A percentile compares a stretch with the other conserved stretches of the same genome.
These are phyloP conservation scores for Lutjanus argentimaculatus DNA, from an alignment of 2,797 vertebrate genomes.

Conservation along the genomic window DNA sequence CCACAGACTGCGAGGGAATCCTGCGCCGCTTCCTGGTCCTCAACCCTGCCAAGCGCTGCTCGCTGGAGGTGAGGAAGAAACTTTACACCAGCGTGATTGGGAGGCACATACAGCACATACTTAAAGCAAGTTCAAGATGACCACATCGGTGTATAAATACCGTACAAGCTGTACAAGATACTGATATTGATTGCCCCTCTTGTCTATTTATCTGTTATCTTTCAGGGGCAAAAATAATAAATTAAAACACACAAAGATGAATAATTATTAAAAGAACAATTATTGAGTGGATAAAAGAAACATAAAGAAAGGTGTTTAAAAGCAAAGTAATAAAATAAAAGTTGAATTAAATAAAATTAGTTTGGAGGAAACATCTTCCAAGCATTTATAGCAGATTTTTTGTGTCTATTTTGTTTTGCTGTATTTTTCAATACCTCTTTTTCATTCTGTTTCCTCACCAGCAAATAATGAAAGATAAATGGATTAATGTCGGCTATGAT, in stretches of 20 bases:
- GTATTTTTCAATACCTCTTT: neutral
- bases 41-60: constrained; percentile 93
- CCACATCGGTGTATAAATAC: neutral
- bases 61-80: constrained; percentile 88
- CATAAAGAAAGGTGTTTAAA: neutral
- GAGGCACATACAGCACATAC: neutral
- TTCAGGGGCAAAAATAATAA: neutral
- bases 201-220: too few species aligned
- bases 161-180: too few species aligned
- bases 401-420: neutral
- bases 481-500: constrained; percentile 93
- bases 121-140: neutral
- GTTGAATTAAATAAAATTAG: too few species aligned
- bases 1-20: constrained; percentile 95
- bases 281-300: neutral
- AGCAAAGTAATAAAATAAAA: too few species aligned
- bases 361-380: neutral
- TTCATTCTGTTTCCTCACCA: constrained; percentile 55
- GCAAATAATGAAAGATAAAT: constrained; percentile 99
- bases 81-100: too few species aligned
- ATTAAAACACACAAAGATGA: neutral
- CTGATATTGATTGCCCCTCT: neutral
- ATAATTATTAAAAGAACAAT: neutral
- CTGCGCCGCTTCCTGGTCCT: constrained; percentile 93
- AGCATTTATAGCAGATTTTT: neutral